Conservation (phyloP, 2,888 invertebrate species). For the Nomada ferruginata region DNA sequence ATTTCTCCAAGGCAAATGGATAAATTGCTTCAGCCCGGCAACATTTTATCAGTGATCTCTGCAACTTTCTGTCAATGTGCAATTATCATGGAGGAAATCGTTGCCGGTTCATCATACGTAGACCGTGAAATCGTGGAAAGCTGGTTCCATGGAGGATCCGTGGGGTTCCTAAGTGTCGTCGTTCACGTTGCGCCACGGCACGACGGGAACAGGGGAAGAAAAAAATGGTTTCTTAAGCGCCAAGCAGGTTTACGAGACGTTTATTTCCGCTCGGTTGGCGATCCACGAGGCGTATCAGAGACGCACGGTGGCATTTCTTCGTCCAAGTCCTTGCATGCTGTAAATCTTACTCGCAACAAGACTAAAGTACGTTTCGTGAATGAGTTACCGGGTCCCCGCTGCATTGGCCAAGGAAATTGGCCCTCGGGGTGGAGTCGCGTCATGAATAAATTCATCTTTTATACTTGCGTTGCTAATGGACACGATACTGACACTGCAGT, state of each 20-base stretch:
- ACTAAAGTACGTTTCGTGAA: conserved; percentile 49
- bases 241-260: conserved; percentile 72
- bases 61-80: not conserved
- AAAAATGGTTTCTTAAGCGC: conserved; percentile 57
- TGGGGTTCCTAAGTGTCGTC: conserved; percentile 37
- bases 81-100: conserved; percentile 14
- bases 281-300: conserved; percentile 70
- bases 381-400: conserved; percentile 57
- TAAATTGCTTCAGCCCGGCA: not conserved
- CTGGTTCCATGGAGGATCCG: conserved; percentile 42
- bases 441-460: conserved; percentile 34
- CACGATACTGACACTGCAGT: conserved; percentile 18
- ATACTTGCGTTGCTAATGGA: conserved; percentile 23
- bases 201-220: conserved; percentile 4
- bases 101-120: conserved; percentile 27
- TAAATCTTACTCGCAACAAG: conserved; percentile 67
- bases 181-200: conserved; percentile 16
- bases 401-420: conserved; percentile 43
- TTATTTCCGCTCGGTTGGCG: conserved; percentile 76
- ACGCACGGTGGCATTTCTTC: conserved; percentile 65
- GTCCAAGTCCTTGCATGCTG: conserved; percentile 56
- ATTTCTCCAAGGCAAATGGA: not conserved
- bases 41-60: not conserved
- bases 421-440: conserved; percentile 10
- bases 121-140: conserved; percentile 53